Base-by-base conservation (phyloP, 2,888 invertebrate genomes). In the Leptinotarsa rubiginosa region DNA sequence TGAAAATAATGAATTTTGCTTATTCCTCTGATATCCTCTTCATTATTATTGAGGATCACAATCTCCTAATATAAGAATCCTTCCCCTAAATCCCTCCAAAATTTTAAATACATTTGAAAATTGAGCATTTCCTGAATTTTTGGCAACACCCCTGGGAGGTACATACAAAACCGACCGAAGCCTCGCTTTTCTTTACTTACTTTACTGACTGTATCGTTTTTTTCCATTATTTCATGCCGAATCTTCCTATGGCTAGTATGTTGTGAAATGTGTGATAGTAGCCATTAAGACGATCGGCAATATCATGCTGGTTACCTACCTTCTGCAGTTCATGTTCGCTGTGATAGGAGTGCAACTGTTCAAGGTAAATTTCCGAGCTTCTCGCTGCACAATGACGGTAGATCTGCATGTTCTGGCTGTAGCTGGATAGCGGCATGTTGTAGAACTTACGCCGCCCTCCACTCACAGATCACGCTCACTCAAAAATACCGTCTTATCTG, bases 271-370 rank as follows among this genome's bases (percentile, higher is more conserved):
- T 93, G 99, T 98, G 92, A 97, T 97, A 92, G 97, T 97, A 91
- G 97, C 97, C 87, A 96, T 98, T 90, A 97, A 97, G 93, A 98
- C 97, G 88, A 98, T 98, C 92, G 98, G 98, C 90, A 99, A 99
- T 94, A 99, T 99, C 91, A 97, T 99, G 95, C 93, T 99, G 94
- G 99, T 99, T 91, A 99, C 99, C 89, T 97, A 97, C 92, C 96
- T 99, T 89, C 96, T 99, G 89, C 97, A 98, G 93, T 99, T 99
- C 93, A 99, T 99, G 98, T 99, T 99, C 90, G 98, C 99, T 91
- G 98, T 98, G 89, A 99, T 99, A 90, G 99, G 99, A 91, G 99
- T 99, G 89, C 99, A 99, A 92, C 94, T 99, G 86, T 99, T 99
- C 92, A 99, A 99, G 95, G 96, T 96, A 93, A 93, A 91, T 88